Evolutionary conservation across 2,113 vertebrate genomes (phyloP).

Genomic region (Neofelis nebulosa): DNA sequence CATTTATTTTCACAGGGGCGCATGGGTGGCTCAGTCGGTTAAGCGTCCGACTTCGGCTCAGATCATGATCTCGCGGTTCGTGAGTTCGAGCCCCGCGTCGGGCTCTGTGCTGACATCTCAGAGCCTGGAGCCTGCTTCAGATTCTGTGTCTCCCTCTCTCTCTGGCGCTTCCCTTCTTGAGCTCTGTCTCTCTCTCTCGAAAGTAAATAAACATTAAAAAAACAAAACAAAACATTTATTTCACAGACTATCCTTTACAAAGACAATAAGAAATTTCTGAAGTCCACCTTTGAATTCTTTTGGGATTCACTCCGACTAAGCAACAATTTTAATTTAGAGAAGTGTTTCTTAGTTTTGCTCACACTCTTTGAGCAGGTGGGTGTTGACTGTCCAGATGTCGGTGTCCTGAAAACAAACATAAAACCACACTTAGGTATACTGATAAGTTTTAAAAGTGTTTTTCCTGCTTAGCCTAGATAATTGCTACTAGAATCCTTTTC

Average conservation of each 20-base stretch:
- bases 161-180: too few species aligned
- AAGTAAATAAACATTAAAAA: too few species aligned
- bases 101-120: too few species aligned
- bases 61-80: too few species aligned
- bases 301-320: conserved; percentile 89
- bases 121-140: too few species aligned
- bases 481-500: not conserved
- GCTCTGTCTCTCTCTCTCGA: too few species aligned
- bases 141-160: too few species aligned
- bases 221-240: not conserved
- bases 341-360: conserved; percentile 88
- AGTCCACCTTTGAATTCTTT: conserved; percentile 86
- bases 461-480: not conserved
- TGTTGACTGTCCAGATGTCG: conserved; percentile 78
- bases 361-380: conserved; percentile 84
- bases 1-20: conserved; percentile 8
- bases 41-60: too few species aligned
- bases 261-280: conserved; percentile 93
- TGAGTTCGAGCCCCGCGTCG: too few species aligned
- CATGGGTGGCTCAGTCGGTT: too few species aligned
- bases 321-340: conserved; percentile 92
- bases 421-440: not conserved
- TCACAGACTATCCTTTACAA: conserved; percentile 84
- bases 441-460: not conserved
- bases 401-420: conserved; percentile 82